These are phyloP conservation scores for Limonius californicus DNA, from an alignment of 1,140 invertebrate genomes.

Conservation along the genomic window DNA sequence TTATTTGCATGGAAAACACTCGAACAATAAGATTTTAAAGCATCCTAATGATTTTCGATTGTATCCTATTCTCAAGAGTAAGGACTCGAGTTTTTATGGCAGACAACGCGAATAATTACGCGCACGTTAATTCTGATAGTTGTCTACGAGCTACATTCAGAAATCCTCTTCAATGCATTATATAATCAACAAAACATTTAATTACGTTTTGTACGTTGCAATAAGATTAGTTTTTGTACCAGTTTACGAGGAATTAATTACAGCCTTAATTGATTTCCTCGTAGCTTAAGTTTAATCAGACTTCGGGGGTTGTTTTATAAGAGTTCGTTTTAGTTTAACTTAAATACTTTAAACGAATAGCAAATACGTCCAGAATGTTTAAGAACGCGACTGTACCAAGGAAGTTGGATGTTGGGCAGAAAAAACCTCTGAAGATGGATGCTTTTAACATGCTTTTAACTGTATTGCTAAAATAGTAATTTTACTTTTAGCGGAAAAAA, in stretches of 20 bases:
- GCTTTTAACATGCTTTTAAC: too few species aligned
- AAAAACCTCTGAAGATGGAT: too few species aligned
- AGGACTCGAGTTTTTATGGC: background rate
- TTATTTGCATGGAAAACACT: too few species aligned
- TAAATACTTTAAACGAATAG: conserved; percentile 5
- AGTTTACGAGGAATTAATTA: conserved; percentile 14
- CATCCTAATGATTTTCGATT: too few species aligned
- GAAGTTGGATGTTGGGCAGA: too few species aligned
- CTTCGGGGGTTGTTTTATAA: conserved; percentile 11
- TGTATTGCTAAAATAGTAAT: too few species aligned
- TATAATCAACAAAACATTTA: conserved; percentile 15
- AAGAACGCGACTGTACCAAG: too few species aligned
- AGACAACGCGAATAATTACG: conserved; percentile 1
- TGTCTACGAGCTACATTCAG: conserved; percentile 12
- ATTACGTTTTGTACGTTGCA: conserved; percentile 15
- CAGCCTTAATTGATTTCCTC: conserved; percentile 12
- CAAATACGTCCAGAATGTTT: background rate
- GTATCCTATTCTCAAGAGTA: too few species aligned
- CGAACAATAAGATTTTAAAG: too few species aligned
- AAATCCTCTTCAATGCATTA: conserved; percentile 12
- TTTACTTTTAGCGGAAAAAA: too few species aligned
- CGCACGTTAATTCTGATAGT: conserved; percentile 3
- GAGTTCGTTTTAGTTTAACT: conserved; percentile 11
- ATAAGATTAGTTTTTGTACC: conserved; percentile 13
- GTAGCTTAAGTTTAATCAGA: conserved; percentile 14